Base-by-base conservation (phyloP, 2,888 invertebrate genomes). In the Cataglyphis rosenhaueri region DNA sequence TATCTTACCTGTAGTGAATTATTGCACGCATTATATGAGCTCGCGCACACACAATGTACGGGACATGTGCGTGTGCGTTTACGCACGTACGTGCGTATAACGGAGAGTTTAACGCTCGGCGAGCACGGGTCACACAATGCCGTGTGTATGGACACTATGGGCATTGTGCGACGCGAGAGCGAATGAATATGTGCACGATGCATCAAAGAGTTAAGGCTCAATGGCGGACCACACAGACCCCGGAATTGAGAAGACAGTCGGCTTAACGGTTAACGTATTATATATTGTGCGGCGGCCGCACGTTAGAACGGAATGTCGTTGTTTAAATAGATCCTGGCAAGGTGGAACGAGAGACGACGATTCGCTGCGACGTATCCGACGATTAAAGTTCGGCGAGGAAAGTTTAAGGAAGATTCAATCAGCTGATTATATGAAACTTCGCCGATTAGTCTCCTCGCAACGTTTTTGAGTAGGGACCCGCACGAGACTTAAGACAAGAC, bases 171-270 rank as follows among this genome's bases (percentile, higher is more conserved):
- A 84, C 84, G 86, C 85, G 87, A 88, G 85, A 87, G 82, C 85
- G 87, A 91, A 91, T 90, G 91, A 90, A 92, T 91, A 91, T 91
- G 89, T 88, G 88, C 89, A 84, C 89, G 91, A 91, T 91, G 89
- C 92, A 91, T 92, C 92, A 92, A 91, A 91, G 92, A 92, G 92
- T 92, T 90, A 91, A 92, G 91, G 86, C 91, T 92, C 87, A 91
- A 92, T 89, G 91, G 92, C 87, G 89, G 92, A 92, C 92, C 92
- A 92, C 92, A 90, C 90, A 87, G 87, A 87, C 86, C 89, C 89
- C 86, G 88, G 89, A 89, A 90, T 88, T 84, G 91, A 91, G 90
- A 89, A 88, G 91, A 91, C 89, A 88, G 90, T 91, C 91, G 82
- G 90, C 89, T 91, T 91, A 91, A 91, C 91, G 91, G 91, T 91